Evolutionary conservation across 1,140 invertebrate species (phyloP), one percentile per base, ranked within the genome.

Genomic region (Venustaconcha ellipsiformis): DNA sequence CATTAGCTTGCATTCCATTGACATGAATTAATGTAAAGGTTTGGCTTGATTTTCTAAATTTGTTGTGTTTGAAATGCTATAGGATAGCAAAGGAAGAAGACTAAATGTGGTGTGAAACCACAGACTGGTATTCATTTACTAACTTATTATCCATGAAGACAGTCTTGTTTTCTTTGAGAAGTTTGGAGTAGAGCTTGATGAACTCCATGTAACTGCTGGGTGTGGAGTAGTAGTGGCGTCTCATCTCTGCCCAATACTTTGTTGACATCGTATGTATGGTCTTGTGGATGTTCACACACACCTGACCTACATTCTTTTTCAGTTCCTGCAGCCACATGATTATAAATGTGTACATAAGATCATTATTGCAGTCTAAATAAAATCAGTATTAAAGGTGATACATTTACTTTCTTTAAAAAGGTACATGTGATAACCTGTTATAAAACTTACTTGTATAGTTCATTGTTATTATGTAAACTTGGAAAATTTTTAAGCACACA

Each of bases 181-280:
- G 87, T 67, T 80, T 84, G 20, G 85, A 83, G 75, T 95, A 97
- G 1, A 95, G 91, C 84, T 94, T 94, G 4, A 97, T 90, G 14
- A 96, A 89, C 84, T 96, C 95, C 76, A 96, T 92, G 87, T 96
- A 97, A 84, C 94, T 95, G 82, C 94, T 96, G 0, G 95, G 95
- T 0, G 95, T 96, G 23, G 94, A 94, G 85, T 96, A 96, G 87
- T 95, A 96, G 84, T 94, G 92, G 1, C 95, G 88, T 70, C 94
- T 92, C 92, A 95, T 94, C 90, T 96, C 95, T 57, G 93, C 90
- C 87, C 93, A 96, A 83, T 94, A 94, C 56, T 92, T 89, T 2
- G 92, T 89, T 0, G 94, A 93, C 89, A 93, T 94, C 23, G 92
- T 89, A 84, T 93, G 93, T 1, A 95, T 94, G 77, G 92, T 94